Evolutionary conservation across 1,140 invertebrate genomes (phyloP), one percentile per base, ranked within the genome.

Genomic region (Palaemon carinicauda): DNA sequence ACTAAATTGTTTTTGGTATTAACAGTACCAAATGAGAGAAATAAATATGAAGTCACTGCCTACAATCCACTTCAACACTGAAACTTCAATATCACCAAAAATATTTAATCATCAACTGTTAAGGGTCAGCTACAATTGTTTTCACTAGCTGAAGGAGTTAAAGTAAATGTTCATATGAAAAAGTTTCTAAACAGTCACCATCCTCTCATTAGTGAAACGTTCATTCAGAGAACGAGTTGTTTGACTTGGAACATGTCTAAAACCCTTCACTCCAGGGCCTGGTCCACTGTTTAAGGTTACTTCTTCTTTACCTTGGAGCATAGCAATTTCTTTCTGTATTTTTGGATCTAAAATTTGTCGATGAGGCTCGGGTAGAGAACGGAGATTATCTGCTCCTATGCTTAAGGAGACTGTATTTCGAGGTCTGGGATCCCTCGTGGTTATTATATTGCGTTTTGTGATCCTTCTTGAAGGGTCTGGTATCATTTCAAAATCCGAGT

Each of bases 151-250:
- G 41, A 41, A n/a, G n/a, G 60, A 69, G 60, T 69, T 24, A 24
- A 24, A 27, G n/a, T 3, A 69, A 29, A 29, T 15, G 15, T 10
- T 4, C 0, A n/a, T 10, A n/a, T 10, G 60, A 29, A 2, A 14
- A 17, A n/a, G 60, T 24, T 24, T 29, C 24, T 80, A 86, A 27
- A 41, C 78, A 24, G 83, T 80, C 29, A 86, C 69, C 77, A 86
- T 86, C 9, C 83, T 33, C 60, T 86, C 83, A 73, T 86, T 77
- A 79, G 83, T 86, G 33, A 86, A 86, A 53, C 83, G 83, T 79
- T 86, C 83, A 80, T 86, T 86, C 14, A 86, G 75, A 14, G 83
- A 86, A 19, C 83, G 77, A 41, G 83, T 52, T 5, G 83, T 86
- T 24, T 86, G 77, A 50, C 65, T 86, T 50, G 83, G 83, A 24